Base-by-base conservation (phyloP, 2,797 vertebrate species). In the Pipistrellus nathusii region DNA sequence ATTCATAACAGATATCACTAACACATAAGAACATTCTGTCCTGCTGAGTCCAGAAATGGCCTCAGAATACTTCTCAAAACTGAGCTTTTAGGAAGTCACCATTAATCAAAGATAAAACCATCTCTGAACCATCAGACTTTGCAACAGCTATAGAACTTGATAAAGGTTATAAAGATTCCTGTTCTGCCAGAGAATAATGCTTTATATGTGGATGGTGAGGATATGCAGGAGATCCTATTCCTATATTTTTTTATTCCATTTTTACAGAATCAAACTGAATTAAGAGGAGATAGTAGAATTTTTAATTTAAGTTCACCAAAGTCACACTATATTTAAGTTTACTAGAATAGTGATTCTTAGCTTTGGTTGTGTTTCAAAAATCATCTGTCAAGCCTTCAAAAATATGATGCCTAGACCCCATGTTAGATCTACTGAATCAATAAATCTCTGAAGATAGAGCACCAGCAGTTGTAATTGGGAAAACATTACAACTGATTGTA, bases 351-450 rank as follows among this genome's bases (percentile, higher is more conserved):
- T 23, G 8, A 73, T 57, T 93, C n/a, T 73, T 90, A 71, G 15
- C 1, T 90, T 92, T 78, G 41, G 8, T 85, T 91, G 5, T 59
- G 15, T 75, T n/a, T 81, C 83, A 75, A 90, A 96, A 88, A 77
- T 59, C 68, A 85, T 17, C 38, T 59, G 32, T 76, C 12, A 68
- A 88, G 38, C 7, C 53, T 94, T 91, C 77, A 25, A 75, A 76
- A 94, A 81, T 66, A 92, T 41, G 27, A 87, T 64, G 1, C 25
- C 32, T 95, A 44, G 6, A 86, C 48, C 7, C 27, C 8, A 93
- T 51, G 35, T 91, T 86, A 92, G 9, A 77, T 64, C 62, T 75
- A 53, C 30, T 46, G 14, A 85, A 86, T 90, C 27, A 64, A 91
- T 69, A 57, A 75, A 57, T 83, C 57, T 78, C 76, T 92, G 13